phyloP scores from a whole-genome alignment of 2,113 vertebrate genomes.

The Ciconia boyciana region DNA sequence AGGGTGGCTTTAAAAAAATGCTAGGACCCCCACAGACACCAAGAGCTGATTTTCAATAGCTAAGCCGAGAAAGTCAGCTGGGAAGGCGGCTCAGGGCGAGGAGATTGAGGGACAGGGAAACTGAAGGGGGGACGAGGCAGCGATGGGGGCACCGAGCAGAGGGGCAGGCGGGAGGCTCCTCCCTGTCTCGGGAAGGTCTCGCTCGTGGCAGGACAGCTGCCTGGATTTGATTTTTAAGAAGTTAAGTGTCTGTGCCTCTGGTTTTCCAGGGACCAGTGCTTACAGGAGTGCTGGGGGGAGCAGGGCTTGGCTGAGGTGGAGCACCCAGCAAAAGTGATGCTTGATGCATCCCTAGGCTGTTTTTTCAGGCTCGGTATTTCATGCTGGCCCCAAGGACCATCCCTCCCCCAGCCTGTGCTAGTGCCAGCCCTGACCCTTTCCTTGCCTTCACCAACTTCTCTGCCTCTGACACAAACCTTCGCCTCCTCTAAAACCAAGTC shows the following conservation, averaged over 20 bases:
- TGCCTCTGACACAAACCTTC: not conserved
- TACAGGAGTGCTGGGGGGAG: not conserved
- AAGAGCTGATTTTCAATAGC: not conserved
- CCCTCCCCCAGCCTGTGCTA: not conserved
- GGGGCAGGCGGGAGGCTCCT: not conserved
- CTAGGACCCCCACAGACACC: not conserved
- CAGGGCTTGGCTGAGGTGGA: not conserved
- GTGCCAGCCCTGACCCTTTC: not conserved
- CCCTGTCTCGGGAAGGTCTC: not conserved
- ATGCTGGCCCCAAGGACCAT: not conserved
- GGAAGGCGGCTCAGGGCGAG: not conserved
- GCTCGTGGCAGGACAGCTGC: not conserved
- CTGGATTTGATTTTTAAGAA: not conserved
- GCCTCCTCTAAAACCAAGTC: not conserved
- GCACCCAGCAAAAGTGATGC: not conserved
- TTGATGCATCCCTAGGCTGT: not conserved
- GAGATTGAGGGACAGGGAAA: not conserved
- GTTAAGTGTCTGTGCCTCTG: not conserved
- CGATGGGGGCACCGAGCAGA: not conserved
- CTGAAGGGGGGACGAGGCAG: not conserved
- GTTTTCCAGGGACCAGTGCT: not conserved
- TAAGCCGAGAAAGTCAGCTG: not conserved
- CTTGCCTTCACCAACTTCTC: not conserved
- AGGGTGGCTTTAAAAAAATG: not conserved
- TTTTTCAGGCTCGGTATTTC: not conserved